Evolutionary conservation across 2,797 vertebrate species (phyloP), one percentile per base, ranked within the genome.

Genomic region (Karalla daura): DNA sequence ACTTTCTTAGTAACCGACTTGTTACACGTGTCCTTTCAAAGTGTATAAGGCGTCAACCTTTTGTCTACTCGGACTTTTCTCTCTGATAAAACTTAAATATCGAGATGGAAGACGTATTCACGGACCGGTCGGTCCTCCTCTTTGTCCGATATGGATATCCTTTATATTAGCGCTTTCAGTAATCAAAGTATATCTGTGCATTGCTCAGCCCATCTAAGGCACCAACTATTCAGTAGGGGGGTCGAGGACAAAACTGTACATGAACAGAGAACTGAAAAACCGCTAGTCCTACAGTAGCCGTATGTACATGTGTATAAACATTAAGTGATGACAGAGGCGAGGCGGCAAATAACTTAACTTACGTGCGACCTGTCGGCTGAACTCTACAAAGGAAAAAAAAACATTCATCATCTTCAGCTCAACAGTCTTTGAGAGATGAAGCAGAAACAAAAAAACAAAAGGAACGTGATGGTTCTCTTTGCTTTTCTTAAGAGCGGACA

Each of bases 11-110:
- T 90, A 93, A 94, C 92, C 59, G 66, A 86, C 63, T 62, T 77
- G 91, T 90, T 92, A 91, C 91, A 85, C n/a, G 83, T 89, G 91
- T 94, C 92, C 64, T 72, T 64, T 84, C 46, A 60, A 74, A 84
- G 67, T 62, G 39, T 77, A 75, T 84, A 90, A 91, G 87, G 87
- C 85, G 65, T 63, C 67, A 78, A 90, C 80, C 83, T 89, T 81
- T 80, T 62, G 86, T 92, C 89, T 53, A 44, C 20, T 71, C 33
- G 33, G 63, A 61, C 46, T 30, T 49, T 68, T 50, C 40, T 36
- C 76, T 55, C 79, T 68, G 78, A 80, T 72, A 74, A 86, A 77
- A 78, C 71, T 84, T 89, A 87, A 78, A 87, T 81, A 88, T 78
- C 39, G 76, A 77, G 60, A 67, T 73, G 71, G 63, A 84, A 85